Conservation (phyloP, 2,888 invertebrate species). For the Chymomyza amoena region DNA sequence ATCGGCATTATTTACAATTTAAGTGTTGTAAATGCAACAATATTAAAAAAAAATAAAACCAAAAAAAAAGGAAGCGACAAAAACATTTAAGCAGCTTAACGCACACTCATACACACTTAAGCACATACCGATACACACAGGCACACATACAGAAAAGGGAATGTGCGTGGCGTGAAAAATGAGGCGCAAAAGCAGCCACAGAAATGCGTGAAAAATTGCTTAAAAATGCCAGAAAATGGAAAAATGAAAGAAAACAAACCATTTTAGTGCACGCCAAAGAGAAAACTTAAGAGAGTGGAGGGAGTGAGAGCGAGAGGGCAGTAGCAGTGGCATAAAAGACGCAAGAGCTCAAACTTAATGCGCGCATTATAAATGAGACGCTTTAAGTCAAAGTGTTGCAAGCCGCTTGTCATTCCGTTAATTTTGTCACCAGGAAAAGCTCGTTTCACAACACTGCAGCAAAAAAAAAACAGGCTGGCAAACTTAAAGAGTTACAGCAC, state of each 20-base stretch:
- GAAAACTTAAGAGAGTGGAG: constrained; percentile 3
- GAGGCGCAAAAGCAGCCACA: constrained; percentile 71
- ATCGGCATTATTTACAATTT: constrained; percentile 70
- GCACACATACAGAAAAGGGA: constrained; percentile 18
- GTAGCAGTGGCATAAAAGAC: constrained; percentile 12
- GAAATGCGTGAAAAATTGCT: constrained; percentile 74
- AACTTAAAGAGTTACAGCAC: no score
- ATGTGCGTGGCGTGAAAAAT: constrained; percentile 54
- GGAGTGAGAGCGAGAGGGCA: not conserved
- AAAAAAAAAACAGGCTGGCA: not conserved
- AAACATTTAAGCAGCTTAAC: constrained; percentile 73
- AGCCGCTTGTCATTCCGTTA: constrained; percentile 22
- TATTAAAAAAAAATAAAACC: constrained; percentile 22
- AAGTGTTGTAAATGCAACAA: constrained; percentile 67
- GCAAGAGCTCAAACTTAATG: constrained; percentile 10
- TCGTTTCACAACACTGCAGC: not conserved
- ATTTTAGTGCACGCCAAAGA: not conserved
- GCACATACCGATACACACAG: constrained; percentile 15
- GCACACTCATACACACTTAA: constrained; percentile 34
- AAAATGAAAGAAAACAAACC: constrained; percentile 38
- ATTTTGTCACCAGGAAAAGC: not conserved
- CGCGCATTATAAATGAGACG: constrained; percentile 40
- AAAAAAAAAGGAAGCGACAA: constrained; percentile 45
- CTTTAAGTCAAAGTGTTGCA: constrained; percentile 47
- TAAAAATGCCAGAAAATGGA: constrained; percentile 64